Conservation (phyloP, 30 jellyfish, hydroid and myxozoan species). For the Aurelia coerulea region DNA sequence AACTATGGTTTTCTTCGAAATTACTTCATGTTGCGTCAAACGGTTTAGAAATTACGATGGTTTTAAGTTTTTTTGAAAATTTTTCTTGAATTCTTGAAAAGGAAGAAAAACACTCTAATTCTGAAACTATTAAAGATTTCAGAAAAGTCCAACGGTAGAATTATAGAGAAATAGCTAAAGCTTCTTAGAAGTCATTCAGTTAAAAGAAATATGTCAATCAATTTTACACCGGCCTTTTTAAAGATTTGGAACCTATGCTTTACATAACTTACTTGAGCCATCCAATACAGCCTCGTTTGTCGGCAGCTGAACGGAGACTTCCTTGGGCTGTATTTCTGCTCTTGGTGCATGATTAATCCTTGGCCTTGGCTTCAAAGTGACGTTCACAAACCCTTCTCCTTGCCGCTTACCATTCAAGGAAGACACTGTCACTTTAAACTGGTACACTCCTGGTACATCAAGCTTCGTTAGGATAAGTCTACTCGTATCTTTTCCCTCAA, state of each 20-base stretch:
- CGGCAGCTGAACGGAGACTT: conserved; percentile 89
- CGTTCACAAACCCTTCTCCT: conserved; percentile 93
- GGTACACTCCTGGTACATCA: conserved; percentile 92
- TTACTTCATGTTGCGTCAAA: too few species aligned
- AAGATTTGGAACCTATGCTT: neutral
- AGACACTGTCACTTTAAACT: conserved; percentile 78
- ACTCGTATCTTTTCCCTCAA: conserved; percentile 92
- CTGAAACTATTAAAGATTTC: too few species aligned
- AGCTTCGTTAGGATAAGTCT: conserved; percentile 80
- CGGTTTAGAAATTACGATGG: too few species aligned
- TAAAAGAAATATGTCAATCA: too few species aligned
- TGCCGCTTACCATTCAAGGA: conserved; percentile 43
- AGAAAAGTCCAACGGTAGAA: too few species aligned
- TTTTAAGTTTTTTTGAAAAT: too few species aligned
- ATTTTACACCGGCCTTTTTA: too few species aligned
- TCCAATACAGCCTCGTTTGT: conserved; percentile 85
- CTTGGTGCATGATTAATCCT: conserved; percentile 96
- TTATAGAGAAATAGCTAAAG: too few species aligned
- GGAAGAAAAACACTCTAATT: too few species aligned
- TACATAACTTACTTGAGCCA: conserved; percentile 88
- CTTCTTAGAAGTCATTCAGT: too few species aligned
- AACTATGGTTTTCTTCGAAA: too few species aligned
- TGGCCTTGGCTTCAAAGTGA: conserved; percentile 88
- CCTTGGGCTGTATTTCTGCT: conserved; percentile 95
- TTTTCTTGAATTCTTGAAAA: too few species aligned